These are phyloP conservation scores for Drosophila tanythrix DNA, from an alignment of 2,888 invertebrate genomes.

Conservation along the genomic window DNA sequence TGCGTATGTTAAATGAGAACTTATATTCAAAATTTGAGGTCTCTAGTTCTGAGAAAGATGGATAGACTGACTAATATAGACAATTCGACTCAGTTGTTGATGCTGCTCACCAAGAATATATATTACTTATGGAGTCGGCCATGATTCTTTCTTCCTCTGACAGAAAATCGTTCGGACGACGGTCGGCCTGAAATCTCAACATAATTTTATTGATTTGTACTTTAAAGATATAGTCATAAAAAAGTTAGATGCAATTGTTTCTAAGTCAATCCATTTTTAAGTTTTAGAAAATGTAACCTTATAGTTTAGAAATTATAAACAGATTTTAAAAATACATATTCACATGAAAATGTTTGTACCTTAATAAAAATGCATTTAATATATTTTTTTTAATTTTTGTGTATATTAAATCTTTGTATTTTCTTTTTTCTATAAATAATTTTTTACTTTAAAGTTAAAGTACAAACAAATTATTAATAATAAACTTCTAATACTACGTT, in stretches of 20 bases:
- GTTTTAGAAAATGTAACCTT: background rate
- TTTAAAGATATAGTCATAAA: background rate
- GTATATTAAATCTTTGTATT: conserved; percentile 80
- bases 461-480: conserved; percentile 82
- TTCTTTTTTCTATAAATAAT: conserved; percentile 79
- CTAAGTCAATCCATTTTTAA: background rate
- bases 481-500: conserved; percentile 83
- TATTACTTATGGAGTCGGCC: background rate
- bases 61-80: too few relatives aligned
- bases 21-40: too few relatives aligned
- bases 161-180: background rate
- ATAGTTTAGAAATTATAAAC: background rate
- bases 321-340: background rate
- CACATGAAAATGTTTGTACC: too few relatives aligned
- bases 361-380: background rate
- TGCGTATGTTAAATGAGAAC: too few relatives aligned
- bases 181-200: background rate
- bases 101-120: too few relatives aligned
- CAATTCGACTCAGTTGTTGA: too few relatives aligned
- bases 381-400: conserved; percentile 64
- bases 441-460: conserved; percentile 82
- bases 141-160: background rate
- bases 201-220: background rate
- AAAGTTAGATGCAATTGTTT: background rate
- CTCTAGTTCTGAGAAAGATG: too few relatives aligned